Conservation (phyloP, 2,113 vertebrate species). For the Rhinoderma darwinii region DNA sequence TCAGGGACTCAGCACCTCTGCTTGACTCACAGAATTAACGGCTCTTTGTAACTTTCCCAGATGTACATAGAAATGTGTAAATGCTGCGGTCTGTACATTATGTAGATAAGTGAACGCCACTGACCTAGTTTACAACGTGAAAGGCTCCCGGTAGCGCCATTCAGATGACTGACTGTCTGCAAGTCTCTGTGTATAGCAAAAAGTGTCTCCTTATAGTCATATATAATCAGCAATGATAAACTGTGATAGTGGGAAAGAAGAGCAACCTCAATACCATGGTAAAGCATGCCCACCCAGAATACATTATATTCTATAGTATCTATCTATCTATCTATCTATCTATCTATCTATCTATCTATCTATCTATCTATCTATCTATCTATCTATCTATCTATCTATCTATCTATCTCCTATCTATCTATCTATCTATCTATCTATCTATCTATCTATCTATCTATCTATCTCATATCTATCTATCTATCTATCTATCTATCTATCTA, state of each 20-base stretch:
- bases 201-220: not conserved
- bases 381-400: not conserved
- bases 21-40: too few relatives aligned
- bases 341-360: not conserved
- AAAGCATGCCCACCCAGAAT: too few relatives aligned
- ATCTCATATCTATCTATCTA: not conserved
- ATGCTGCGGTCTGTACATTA: not conserved
- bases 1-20: too few relatives aligned
- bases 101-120: not conserved
- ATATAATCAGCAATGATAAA: not conserved
- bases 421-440: too few relatives aligned
- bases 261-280: not conserved
- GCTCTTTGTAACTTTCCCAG: not conserved
- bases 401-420: not conserved
- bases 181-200: not conserved
- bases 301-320: too few relatives aligned
- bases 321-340: too few relatives aligned
- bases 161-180: not conserved
- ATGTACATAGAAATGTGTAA: not conserved
- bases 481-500: not conserved
- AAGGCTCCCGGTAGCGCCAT: not conserved
- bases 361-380: not conserved
- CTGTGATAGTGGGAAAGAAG: not conserved
- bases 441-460: too few relatives aligned
- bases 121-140: not conserved